Evolutionary conservation across 2,113 vertebrate genomes (phyloP).

Genomic region (Entosphenus tridentatus): DNA sequence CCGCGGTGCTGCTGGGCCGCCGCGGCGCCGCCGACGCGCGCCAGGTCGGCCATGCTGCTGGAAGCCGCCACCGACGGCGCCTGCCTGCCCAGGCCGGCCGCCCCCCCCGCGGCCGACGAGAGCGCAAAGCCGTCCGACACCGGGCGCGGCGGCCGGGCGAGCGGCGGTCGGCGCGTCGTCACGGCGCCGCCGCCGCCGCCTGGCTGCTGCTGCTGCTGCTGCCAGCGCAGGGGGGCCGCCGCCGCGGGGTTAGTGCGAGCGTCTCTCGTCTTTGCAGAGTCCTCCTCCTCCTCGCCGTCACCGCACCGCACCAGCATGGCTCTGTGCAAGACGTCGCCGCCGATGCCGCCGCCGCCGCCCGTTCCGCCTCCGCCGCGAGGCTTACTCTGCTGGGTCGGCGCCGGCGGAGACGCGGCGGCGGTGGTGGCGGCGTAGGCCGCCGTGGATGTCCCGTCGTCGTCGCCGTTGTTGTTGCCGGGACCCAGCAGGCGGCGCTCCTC

Average conservation of each 20-base stretch:
- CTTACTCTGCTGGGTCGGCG: constrained; percentile 58
- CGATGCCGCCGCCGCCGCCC: neutral
- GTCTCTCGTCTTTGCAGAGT: no score
- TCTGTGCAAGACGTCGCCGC: no score
- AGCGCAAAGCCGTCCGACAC: constrained; percentile 79
- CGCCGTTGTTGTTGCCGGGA: neutral
- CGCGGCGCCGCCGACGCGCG: neutral
- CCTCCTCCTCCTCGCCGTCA: constrained; percentile 30
- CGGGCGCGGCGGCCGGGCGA: constrained; percentile 48
- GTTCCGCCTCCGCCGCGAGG: neutral
- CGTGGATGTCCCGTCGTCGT: no score
- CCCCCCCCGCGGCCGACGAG: constrained; percentile 30
- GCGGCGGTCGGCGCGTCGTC: constrained; percentile 31
- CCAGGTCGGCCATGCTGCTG: constrained; percentile 5
- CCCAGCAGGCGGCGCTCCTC: constrained; percentile 70
- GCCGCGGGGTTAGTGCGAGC: no score
- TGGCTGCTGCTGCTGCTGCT: no score
- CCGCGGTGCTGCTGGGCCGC: no score
- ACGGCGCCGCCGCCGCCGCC: constrained; percentile 28
- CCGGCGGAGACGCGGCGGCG: constrained; percentile 41
- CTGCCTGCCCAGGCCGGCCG: constrained; percentile 22
- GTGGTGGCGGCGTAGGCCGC: constrained; percentile 13
- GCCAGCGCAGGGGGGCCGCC: constrained; percentile 23
- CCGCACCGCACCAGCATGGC: constrained; percentile 79
- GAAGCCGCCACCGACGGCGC: constrained; percentile 19